Evolutionary conservation across 2,888 invertebrate species (phyloP), one percentile per base, ranked within the genome.

Genomic region (Lithophane leautieri): DNA sequence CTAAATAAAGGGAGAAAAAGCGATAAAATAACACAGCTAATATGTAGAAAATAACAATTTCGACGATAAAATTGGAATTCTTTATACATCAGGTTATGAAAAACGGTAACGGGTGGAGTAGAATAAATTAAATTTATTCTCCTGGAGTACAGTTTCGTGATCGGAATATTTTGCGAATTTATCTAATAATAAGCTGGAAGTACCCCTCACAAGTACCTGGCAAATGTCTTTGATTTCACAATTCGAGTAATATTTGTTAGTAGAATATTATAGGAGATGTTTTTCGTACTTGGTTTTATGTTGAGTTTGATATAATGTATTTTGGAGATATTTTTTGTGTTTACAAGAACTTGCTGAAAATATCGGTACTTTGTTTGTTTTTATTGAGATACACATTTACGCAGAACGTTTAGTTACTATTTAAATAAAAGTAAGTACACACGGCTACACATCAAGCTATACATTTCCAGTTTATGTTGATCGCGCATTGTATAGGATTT

Each of bases 71-170:
- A 87, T 86, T 79, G 81, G 87, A 82, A 84, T 88, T 88, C 87
- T 73, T 87, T 83, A 72, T 76, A 79, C 78, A 88, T 70, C 62
- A 85, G 62, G 88, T 86, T 86, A 80, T 86, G 87, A 88, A 82
- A 86, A 82, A 88, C 85, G 82, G 88, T 86, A 85, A 85, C 82
- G 86, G 74, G 60, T 84, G 78, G 80, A 82, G 74, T 62, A 52
- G 79, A 86, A 87, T 82, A 85, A 87, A 88, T 88, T 88, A 70
- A 86, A 88, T 88, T 86, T 88, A 82, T 86, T 88, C 78, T 80
- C 75, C 28, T 52, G 76, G 69, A 78, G 78, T 75, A 84, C 77
- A 78, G 76, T 73, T 81, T 63, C 79, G 88, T 85, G 88, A 85
- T 81, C 75, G 73, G 83, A 88, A 87, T 87, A 80, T 85, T 80